A percentile compares a stretch with the other conserved stretches of the same genome.
phyloP scores from a whole-genome alignment of 2,797 vertebrate genomes.

The Erethizon dorsatum region DNA sequence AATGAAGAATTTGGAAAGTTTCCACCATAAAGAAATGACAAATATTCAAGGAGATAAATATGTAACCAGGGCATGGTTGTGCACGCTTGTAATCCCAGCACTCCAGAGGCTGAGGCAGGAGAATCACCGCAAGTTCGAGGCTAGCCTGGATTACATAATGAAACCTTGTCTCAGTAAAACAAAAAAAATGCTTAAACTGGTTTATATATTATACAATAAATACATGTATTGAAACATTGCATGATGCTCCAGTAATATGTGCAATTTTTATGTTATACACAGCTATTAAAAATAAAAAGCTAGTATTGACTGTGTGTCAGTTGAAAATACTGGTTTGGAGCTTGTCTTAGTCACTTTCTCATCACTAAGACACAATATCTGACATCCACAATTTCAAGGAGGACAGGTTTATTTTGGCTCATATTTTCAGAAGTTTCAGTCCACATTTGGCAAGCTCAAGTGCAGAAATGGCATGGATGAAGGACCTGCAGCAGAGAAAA shows the following conservation, averaged over 20 bases:
- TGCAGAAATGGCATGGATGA: neutral
- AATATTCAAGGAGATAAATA: neutral
- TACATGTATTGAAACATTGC: neutral
- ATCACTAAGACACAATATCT: neutral
- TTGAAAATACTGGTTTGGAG: conserved; percentile 51
- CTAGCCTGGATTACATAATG: neutral
- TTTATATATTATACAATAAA: neutral
- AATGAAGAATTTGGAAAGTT: neutral
- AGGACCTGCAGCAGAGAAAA: neutral
- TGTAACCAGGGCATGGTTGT: neutral
- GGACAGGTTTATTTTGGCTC: neutral
- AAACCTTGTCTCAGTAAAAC: neutral
- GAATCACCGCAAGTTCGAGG: neutral
- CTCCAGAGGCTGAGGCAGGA: neutral
- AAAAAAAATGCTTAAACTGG: neutral
- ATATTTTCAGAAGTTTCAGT: neutral
- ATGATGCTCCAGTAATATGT: neutral
- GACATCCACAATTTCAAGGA: neutral
- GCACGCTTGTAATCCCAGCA: neutral
- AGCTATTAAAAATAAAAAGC: neutral
- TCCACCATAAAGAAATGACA: neutral
- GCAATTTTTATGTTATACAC: neutral
- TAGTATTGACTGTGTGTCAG: neutral
- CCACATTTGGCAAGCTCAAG: neutral
- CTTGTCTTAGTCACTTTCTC: neutral